Percentiles rank a stretch among this genome's conserved stretches.
Evolutionary conservation across 2,888 invertebrate genomes (phyloP).

Genomic region (Cordilura impudica): DNA sequence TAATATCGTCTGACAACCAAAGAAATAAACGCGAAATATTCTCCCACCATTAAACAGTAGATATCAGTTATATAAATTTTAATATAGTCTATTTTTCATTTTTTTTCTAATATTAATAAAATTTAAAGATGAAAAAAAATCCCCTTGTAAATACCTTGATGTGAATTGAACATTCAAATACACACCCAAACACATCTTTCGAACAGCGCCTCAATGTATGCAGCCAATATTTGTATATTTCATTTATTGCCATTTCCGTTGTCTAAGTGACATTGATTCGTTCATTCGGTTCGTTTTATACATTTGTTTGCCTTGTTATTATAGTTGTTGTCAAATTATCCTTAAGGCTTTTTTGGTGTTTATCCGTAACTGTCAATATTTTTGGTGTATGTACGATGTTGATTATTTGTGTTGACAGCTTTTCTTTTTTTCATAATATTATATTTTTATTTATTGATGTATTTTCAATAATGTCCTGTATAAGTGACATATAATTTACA

Average conservation of each 20-base stretch:
- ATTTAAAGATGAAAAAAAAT: constrained; percentile 28
- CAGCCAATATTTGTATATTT: constrained; percentile 61
- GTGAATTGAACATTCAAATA: too few species aligned
- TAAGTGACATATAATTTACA: constrained; percentile 51
- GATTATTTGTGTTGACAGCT: constrained; percentile 54
- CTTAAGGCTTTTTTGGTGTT: constrained; percentile 43
- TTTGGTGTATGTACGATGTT: not conserved
- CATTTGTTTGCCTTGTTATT: constrained; percentile 41
- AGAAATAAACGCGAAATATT: constrained; percentile 1
- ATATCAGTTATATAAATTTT: constrained; percentile 48
- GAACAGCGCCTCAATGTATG: constrained; percentile 55
- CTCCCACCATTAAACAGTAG: constrained; percentile 9
- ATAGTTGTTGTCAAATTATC: constrained; percentile 56
- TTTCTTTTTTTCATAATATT: constrained; percentile 26
- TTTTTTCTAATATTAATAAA: constrained; percentile 47
- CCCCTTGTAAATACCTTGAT: constrained; percentile 41
- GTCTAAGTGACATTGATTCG: constrained; percentile 62
- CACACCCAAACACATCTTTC: constrained; percentile 14
- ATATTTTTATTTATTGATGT: constrained; percentile 51
- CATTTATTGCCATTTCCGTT: constrained; percentile 54
- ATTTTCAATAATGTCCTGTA: constrained; percentile 55
- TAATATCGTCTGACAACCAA: not conserved
- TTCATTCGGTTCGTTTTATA: constrained; percentile 34
- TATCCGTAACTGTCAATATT: constrained; percentile 43
- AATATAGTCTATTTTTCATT: constrained; percentile 27